Evolutionary conservation across 2,888 invertebrate genomes (phyloP), one percentile per base, ranked within the genome.

Genomic region (Rambutsinella grinnellia): DNA sequence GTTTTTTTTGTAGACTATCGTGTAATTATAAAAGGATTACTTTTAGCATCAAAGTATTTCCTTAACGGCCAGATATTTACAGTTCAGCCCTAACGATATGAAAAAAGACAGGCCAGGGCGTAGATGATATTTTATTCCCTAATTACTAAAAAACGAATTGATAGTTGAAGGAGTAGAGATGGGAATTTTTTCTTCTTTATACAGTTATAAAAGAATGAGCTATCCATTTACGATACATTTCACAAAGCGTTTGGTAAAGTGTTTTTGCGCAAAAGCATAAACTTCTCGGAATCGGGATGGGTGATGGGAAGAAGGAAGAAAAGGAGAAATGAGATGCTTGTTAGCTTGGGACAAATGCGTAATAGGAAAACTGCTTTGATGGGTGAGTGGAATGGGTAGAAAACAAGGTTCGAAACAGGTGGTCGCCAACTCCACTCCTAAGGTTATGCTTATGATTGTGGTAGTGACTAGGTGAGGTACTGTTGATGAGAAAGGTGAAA

Each of bases 401-500:
- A 27, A 19, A 36, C 17, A 51, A 19, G n/a, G 51, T 3, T n/a
- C 56, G 15, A 70, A 62, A 70, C 62, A 62, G 70, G 70, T 62
- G 70, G 62, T 54, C 70, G 10, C n/a, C 28, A n/a, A n/a, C n/a
- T n/a, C n/a, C n/a, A n/a, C n/a, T n/a, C n/a, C n/a, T n/a, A n/a
- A n/a, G n/a, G n/a, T n/a, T n/a, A n/a, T n/a, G n/a, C n/a, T n/a
- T n/a, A n/a, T n/a, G n/a, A n/a, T n/a, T n/a, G n/a, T n/a, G n/a
- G n/a, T n/a, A n/a, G n/a, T n/a, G n/a, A n/a, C n/a, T n/a, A n/a
- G n/a, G 58, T 21, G 5, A 62, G 60, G 54, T 53, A 51, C n/a
- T 23, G 36, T 36, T 63, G 62, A 49, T 56, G 65, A 51, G 71
- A 65, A 62, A 56, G 75, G 75, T 75, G 67, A 75, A 75, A 75